Conservation (phyloP, 2,888 invertebrate species). For the Habroteleia sp. region DNA sequence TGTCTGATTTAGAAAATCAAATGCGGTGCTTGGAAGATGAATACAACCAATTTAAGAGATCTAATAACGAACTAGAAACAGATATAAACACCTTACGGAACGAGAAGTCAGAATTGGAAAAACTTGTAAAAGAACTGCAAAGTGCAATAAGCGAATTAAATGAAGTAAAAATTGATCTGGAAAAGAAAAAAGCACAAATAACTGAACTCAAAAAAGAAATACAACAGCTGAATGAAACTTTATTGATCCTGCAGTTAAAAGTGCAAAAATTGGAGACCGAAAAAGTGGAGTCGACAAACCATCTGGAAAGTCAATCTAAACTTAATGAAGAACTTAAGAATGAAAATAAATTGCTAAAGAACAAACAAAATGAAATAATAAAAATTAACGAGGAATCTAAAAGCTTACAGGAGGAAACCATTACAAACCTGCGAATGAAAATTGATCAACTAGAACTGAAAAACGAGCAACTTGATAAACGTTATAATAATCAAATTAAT, state of each 20-base stretch:
- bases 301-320: constrained; percentile 4
- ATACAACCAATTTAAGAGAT: constrained; percentile 10
- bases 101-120: constrained; percentile 19
- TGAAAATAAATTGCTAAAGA: constrained; percentile 62
- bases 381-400: constrained; percentile 44
- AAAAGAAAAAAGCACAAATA: not conserved
- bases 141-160: constrained; percentile 40
- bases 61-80: constrained; percentile 51
- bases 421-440: constrained; percentile 8
- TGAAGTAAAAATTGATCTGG: constrained; percentile 43
- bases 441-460: constrained; percentile 6
- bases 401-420: constrained; percentile 29
- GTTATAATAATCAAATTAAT: not conserved
- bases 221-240: not conserved
- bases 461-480: constrained; percentile 1
- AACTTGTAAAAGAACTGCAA: constrained; percentile 39
- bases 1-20: constrained; percentile 16
- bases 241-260: not conserved
- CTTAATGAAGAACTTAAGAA: constrained; percentile 24
- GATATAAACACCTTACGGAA: not conserved
- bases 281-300: constrained; percentile 3
- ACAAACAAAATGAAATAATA: constrained; percentile 60
- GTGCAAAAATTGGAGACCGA: constrained; percentile 36
- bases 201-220: not conserved
- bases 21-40: constrained; percentile 40